Conservation (phyloP, 2,888 invertebrate species). For the Scaptomyza flava region DNA sequence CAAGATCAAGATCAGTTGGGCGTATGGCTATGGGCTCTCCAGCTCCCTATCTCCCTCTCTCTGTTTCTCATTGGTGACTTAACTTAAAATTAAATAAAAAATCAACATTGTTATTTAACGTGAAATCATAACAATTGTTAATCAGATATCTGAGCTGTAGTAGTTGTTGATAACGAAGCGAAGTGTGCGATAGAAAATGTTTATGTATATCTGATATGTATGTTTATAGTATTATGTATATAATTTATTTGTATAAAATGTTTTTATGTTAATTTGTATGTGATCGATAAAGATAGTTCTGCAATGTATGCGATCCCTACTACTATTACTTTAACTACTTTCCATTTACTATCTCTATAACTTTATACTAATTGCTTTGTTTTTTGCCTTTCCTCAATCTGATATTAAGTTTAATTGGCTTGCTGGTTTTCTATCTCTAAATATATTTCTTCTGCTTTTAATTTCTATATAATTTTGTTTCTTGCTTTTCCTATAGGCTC, state of each 20-base stretch:
- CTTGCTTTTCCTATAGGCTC: conserved; percentile 4
- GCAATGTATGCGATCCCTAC: conserved; percentile 28
- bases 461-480: conserved; percentile 4
- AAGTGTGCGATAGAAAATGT: conserved; percentile 29
- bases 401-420: conserved; percentile 40
- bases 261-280: conserved; percentile 51
- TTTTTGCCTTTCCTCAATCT: conserved; percentile 38
- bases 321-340: conserved; percentile 11
- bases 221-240: conserved; percentile 50
- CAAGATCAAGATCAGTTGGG: conserved; percentile 26
- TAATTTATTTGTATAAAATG: conserved; percentile 53
- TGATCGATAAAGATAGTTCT: conserved; percentile 36
- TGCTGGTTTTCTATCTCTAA: conserved; percentile 18
- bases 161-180: conserved; percentile 46
- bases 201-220: conserved; percentile 51
- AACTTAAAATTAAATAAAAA: conserved; percentile 9
- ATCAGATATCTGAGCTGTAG: conserved; percentile 30
- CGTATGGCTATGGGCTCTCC: conserved; percentile 20
- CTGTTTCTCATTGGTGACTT: conserved; percentile 32
- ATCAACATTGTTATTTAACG: conserved; percentile 25
- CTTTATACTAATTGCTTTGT: conserved; percentile 38
- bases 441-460: conserved; percentile 7
- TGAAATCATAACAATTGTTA: conserved; percentile 31
- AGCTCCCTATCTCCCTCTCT: background rate
- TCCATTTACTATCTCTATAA: background rate